Conservation (phyloP, 2,797 vertebrate species). For the Helarctos malayanus region DNA sequence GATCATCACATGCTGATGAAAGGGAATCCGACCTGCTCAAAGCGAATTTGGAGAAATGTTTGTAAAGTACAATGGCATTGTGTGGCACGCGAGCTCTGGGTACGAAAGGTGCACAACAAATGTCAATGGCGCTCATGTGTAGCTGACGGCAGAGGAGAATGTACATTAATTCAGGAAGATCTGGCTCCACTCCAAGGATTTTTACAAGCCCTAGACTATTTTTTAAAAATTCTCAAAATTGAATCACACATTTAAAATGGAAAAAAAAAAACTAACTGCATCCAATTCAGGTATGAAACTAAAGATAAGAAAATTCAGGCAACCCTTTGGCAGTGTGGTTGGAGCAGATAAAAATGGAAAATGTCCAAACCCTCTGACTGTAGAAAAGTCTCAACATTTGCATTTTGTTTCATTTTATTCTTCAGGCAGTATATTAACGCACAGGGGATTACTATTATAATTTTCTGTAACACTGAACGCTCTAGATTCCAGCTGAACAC, state of each 20-base stretch:
- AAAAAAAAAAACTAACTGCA: constrained; percentile 61
- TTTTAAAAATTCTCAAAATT: constrained; percentile 80
- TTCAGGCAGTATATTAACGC: constrained; percentile 72
- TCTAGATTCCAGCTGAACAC: constrained; percentile 70
- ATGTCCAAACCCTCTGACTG: constrained; percentile 69
- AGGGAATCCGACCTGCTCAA: constrained; percentile 46
- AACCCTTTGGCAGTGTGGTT: constrained; percentile 66
- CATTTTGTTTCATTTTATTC: constrained; percentile 81
- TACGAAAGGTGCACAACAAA: constrained; percentile 63
- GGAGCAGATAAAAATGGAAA: constrained; percentile 83
- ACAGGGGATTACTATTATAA: constrained; percentile 73
- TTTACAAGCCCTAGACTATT: constrained; percentile 78
- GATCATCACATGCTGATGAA: constrained; percentile 29
- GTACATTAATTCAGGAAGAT: constrained; percentile 70
- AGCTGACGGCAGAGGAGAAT: constrained; percentile 60
- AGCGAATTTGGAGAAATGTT: constrained; percentile 65
- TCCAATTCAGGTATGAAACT: constrained; percentile 82
- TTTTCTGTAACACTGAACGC: constrained; percentile 76
- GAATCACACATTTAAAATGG: constrained; percentile 75
- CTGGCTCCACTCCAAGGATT: constrained; percentile 73
- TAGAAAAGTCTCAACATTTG: constrained; percentile 79
- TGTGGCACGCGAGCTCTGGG: constrained; percentile 57
- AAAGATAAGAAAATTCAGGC: constrained; percentile 79
- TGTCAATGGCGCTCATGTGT: constrained; percentile 72
- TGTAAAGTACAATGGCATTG: constrained; percentile 44